Conservation (phyloP, 2,113 vertebrate species). For the Cynoglossus semilaevis region DNA sequence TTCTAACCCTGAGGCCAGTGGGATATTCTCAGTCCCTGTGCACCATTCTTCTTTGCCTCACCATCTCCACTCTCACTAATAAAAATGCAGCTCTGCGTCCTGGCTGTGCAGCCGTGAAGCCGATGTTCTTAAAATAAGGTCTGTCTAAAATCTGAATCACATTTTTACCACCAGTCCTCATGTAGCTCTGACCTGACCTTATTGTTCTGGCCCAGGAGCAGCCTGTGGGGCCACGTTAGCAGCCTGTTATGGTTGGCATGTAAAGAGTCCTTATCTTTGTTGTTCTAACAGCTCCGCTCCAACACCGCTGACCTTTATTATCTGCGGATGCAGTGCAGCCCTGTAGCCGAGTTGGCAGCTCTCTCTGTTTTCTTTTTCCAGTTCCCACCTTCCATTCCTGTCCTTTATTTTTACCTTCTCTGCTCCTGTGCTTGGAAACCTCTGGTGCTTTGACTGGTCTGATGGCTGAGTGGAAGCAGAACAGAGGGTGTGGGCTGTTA, state of each 20-base stretch:
- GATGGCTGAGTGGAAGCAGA: background rate
- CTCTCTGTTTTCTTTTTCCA: conserved; percentile 55
- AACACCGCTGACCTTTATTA: conserved; percentile 56
- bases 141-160: background rate
- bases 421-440: conserved; percentile 22
- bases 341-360: conserved; percentile 40
- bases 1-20: conserved; percentile 48
- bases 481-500: background rate
- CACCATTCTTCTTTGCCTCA: conserved; percentile 16
- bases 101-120: conserved; percentile 11
- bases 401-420: conserved; percentile 5
- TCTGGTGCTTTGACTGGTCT: conserved; percentile 5
- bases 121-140: background rate
- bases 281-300: conserved; percentile 38
- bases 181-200: conserved; percentile 11
- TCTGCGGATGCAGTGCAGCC: conserved; percentile 59
- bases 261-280: conserved; percentile 59
- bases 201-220: background rate
- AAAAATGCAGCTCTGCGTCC: conserved; percentile 22
- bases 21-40: conserved; percentile 34
- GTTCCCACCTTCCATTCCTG: conserved; percentile 36
- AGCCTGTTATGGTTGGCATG: conserved; percentile 47
- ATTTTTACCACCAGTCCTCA: background rate
- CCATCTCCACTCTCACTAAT: conserved; percentile 14
- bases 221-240: background rate